Evolutionary conservation across 2,888 invertebrate genomes (phyloP).

Genomic region (Eristalis tenax): DNA sequence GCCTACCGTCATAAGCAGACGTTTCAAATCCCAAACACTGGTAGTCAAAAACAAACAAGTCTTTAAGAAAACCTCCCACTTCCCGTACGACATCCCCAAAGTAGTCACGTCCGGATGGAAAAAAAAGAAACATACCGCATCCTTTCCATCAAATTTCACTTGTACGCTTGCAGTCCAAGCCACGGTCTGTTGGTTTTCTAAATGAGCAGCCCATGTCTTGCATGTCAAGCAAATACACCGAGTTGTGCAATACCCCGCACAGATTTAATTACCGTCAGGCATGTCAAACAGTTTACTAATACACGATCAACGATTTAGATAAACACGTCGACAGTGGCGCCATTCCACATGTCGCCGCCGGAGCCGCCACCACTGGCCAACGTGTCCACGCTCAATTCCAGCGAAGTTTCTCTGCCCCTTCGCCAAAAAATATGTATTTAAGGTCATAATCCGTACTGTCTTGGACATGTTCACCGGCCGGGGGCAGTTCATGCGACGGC

Average conservation of each 20-base stretch:
- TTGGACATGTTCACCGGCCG: background rate
- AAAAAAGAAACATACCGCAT: too few species aligned
- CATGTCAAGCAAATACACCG: background rate
- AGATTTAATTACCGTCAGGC: slow-evolving; percentile 9
- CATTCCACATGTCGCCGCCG: slow-evolving; percentile 11
- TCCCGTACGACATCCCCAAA: too few species aligned
- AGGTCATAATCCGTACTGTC: background rate
- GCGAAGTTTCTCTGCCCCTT: background rate
- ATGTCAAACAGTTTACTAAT: slow-evolving; percentile 8
- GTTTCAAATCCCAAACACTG: too few species aligned
- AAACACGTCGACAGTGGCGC: slow-evolving; percentile 12
- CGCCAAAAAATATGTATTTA: background rate
- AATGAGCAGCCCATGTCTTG: background rate
- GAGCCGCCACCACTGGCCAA: background rate
- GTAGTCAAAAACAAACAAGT: too few species aligned
- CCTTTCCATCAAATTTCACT: background rate
- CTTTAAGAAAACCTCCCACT: too few species aligned
- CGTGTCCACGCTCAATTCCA: background rate
- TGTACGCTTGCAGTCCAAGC: background rate
- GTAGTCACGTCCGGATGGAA: too few species aligned
- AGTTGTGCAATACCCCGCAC: background rate
- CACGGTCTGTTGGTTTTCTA: background rate
- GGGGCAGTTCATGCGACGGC: background rate
- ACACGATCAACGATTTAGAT: slow-evolving; percentile 20
- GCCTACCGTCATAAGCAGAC: too few species aligned